phyloP scores from a whole-genome alignment of 1,140 invertebrate species.

The Drusus annulatus region DNA sequence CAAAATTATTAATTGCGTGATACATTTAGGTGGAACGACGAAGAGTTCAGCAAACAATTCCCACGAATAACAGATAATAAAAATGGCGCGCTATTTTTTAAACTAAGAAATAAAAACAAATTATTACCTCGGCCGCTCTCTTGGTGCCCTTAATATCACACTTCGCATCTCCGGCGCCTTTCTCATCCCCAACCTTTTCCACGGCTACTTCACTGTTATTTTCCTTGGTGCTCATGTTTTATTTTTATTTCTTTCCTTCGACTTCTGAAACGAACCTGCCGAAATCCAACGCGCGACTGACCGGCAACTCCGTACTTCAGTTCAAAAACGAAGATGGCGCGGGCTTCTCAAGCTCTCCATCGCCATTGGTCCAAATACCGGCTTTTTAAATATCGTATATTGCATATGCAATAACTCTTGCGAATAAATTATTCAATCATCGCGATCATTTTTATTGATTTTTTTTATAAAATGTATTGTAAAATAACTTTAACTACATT shows the following conservation, averaged over 20 bases:
- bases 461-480: not conserved
- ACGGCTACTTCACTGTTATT: conserved; percentile 87
- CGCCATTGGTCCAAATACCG: conserved; percentile 71
- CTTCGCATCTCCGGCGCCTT: conserved; percentile 79
- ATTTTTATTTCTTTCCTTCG: conserved; percentile 28
- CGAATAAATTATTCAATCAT: not conserved
- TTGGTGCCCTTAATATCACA: conserved; percentile 89
- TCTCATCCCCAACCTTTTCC: conserved; percentile 86
- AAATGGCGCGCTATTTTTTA: conserved; percentile 71
- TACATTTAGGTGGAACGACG: not conserved
- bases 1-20: not conserved
- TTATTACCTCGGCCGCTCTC: conserved; percentile 86
- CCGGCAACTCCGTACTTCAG: conserved; percentile 74
- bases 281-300: conserved; percentile 75
- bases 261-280: conserved; percentile 65
- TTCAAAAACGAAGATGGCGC: conserved; percentile 89
- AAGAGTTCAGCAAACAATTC: not conserved
- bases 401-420: not conserved
- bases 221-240: conserved; percentile 85
- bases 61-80: conserved; percentile 59
- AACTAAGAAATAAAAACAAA: conserved; percentile 65
- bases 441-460: not conserved
- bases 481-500: conserved; percentile 1
- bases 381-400: conserved; percentile 44
- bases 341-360: conserved; percentile 75